Conservation (phyloP, 2,797 vertebrate genomes). For the Oceanodroma leucorhoa region DNA sequence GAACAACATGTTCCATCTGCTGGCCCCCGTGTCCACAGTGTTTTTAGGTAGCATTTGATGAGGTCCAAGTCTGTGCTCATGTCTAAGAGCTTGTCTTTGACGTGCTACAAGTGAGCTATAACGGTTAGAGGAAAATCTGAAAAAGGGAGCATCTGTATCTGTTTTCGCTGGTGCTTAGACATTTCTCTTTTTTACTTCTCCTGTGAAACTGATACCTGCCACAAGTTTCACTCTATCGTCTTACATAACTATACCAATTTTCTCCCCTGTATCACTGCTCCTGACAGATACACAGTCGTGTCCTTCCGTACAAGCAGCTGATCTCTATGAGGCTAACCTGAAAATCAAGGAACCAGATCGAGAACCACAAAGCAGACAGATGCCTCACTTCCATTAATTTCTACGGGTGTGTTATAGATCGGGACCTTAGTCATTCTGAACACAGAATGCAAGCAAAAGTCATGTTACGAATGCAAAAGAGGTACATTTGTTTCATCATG, state of each 20-base stretch:
- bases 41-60: background rate
- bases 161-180: background rate
- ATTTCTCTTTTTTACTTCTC: background rate
- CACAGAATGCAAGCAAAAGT: background rate
- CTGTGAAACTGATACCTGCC: background rate
- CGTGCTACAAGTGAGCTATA: background rate
- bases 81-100: background rate
- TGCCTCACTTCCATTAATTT: background rate
- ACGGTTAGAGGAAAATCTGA: background rate
- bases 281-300: background rate
- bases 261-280: background rate
- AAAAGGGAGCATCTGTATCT: background rate
- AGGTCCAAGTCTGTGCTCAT: background rate
- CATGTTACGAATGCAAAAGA: background rate
- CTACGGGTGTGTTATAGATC: background rate
- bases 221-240: background rate
- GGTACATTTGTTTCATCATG: background rate
- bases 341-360: background rate
- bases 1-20: background rate
- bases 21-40: background rate
- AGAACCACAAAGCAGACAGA: background rate
- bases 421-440: background rate
- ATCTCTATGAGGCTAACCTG: background rate
- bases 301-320: background rate
- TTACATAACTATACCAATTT: background rate